phyloP scores from a whole-genome alignment of 2,797 vertebrate genomes.

The Characodon lateralis region DNA sequence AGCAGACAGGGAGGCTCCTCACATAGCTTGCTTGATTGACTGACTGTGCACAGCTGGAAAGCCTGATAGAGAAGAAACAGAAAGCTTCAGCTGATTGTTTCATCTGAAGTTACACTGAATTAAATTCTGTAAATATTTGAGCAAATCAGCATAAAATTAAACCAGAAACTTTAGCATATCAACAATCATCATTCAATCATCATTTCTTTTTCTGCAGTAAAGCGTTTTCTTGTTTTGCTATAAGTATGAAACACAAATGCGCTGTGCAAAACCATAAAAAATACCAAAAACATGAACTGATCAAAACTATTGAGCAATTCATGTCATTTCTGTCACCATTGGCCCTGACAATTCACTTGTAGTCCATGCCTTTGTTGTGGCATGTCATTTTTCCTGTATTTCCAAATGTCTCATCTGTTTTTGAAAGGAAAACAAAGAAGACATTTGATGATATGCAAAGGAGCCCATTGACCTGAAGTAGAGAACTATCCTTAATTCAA shows the following conservation, averaged over 20 bases:
- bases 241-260: background rate
- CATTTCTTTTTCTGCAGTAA: background rate
- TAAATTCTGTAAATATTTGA: constrained; percentile 9
- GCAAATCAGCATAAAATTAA: constrained; percentile 14
- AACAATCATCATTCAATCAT: background rate
- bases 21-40: constrained; percentile 42
- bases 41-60: constrained; percentile 54
- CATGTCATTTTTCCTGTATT: background rate
- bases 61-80: constrained; percentile 41
- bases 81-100: constrained; percentile 12
- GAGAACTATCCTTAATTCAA: constrained; percentile 3
- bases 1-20: constrained; percentile 51
- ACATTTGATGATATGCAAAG: background rate
- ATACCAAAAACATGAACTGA: no score
- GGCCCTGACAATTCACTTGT: background rate
- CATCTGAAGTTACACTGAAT: constrained; percentile 28
- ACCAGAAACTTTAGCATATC: background rate
- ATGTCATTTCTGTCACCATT: background rate
- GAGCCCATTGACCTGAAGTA: background rate
- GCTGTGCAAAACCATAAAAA: background rate
- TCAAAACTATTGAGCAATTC: no score
- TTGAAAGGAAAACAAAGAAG: background rate
- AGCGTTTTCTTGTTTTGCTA: background rate
- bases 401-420: background rate
- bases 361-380: no score